These are phyloP conservation scores for Meleagris gallopavo DNA, from an alignment of 2,113 vertebrate genomes.

Conservation along the genomic window DNA sequence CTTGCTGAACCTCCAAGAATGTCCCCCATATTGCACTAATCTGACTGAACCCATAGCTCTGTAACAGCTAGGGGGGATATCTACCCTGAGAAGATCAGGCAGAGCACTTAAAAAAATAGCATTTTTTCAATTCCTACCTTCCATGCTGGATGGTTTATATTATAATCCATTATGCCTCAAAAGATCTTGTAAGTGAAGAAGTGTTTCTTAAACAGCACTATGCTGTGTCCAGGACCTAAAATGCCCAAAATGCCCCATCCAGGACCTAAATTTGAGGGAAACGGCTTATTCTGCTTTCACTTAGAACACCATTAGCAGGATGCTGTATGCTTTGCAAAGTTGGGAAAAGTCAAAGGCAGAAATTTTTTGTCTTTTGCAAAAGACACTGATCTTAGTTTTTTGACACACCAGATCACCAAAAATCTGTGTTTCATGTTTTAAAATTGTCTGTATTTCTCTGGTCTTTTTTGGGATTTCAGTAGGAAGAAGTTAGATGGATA, in stretches of 20 bases:
- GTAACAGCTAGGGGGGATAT: neutral
- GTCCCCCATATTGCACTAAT: neutral
- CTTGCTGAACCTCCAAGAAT: neutral
- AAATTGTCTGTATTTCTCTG: neutral
- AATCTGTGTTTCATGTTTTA: neutral
- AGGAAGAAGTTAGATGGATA: neutral
- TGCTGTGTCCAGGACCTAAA: neutral
- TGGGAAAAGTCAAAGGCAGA: neutral
- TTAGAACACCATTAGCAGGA: neutral
- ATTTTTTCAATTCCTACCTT: neutral
- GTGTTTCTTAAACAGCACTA: neutral
- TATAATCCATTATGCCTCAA: neutral
- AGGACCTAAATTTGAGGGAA: neutral
- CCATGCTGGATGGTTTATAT: neutral
- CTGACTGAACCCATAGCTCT: neutral
- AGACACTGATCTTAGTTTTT: rapidly evolving
- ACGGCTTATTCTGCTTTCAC: neutral
- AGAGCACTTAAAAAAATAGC: neutral
- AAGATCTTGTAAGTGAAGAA: neutral
- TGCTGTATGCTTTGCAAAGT: neutral
- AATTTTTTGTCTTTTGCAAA: neutral
- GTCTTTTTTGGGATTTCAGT: neutral
- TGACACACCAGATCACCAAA: neutral
- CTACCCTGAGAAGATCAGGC: neutral
- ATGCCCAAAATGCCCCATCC: neutral